Evolutionary conservation across 2,797 vertebrate genomes (phyloP).

Genomic region (Rhodeus uyekii): DNA sequence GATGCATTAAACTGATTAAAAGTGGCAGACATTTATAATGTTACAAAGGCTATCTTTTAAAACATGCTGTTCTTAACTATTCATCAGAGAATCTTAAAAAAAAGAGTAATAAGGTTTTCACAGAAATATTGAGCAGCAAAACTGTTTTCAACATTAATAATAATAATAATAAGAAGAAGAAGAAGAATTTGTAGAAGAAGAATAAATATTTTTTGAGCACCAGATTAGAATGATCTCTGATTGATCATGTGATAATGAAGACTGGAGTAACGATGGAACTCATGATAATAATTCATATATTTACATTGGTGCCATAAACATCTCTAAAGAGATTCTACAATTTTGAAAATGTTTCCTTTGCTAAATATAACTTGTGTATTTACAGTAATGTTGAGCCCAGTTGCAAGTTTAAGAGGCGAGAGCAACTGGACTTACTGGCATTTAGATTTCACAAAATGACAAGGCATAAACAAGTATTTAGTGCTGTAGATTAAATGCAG

Average conservation of each 20-base stretch:
- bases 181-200: no score
- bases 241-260: no score
- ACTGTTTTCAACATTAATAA: no score
- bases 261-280: not conserved
- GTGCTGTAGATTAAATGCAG: slow-evolving; percentile 24
- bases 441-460: slow-evolving; percentile 61
- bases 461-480: slow-evolving; percentile 34
- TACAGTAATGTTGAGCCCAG: slow-evolving; percentile 64
- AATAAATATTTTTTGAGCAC: not conserved
- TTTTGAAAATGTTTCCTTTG: not conserved
- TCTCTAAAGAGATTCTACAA: not conserved
- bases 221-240: not conserved
- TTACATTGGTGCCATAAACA: not conserved
- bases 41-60: not conserved
- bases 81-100: not conserved
- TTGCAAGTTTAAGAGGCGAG: slow-evolving; percentile 12
- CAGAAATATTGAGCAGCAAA: no score
- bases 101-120: no score
- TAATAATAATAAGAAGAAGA: not conserved
- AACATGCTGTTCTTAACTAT: not conserved
- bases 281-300: not conserved
- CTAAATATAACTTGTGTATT: not conserved
- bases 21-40: not conserved
- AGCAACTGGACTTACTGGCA: slow-evolving; percentile 1
- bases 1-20: not conserved